Evolutionary conservation across 2,888 invertebrate genomes (phyloP), one percentile per base, ranked within the genome.

Genomic region (Ochropleura leucogaster): DNA sequence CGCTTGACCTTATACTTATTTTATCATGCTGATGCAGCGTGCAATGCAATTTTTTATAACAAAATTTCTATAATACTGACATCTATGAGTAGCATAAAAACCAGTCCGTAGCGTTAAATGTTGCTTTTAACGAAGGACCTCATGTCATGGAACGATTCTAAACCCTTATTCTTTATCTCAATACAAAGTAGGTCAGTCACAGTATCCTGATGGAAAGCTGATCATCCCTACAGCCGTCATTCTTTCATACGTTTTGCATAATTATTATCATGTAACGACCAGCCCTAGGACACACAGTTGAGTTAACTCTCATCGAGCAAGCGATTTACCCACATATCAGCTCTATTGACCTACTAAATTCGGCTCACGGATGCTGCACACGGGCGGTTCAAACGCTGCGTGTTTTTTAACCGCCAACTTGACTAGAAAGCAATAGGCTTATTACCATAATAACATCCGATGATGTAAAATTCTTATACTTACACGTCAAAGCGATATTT

Each of bases 271-370:
- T 46, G 51, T 64, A 51, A 49, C 60, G 16, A 62, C 14, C 20
- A 77, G 62, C 76, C 72, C 72, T 80, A 51, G 60, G 44, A 30
- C 47, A 67, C 67, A 40, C 53, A 30, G 51, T 40, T 57, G 59
- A 75, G 59, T 66, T 74, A 83, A 74, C 68, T 77, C 44, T 74
- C 77, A 67, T 72, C 73, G 51, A 70, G 63, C 63, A 72, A 82
- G 82, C 70, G 62, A 71, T 80, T 81, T 73, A 74, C 79, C 76
- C 67, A 74, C 85, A 78, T 70, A 62, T 68, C 73, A 72, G 49
- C 70, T 73, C 72, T 76, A 82, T 72, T 87, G 80, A 87, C 87
- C 78, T 62, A 83, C 81, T 63, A 78, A 66, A 74, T 72, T 70
- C 60, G 59, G 42, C 60, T 53, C 16, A 42, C 55, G 42, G 60